Percentiles rank a stretch among this genome's conserved stretches.
These are phyloP conservation scores for Jaculus jaculus DNA, from an alignment of 2,113 vertebrate species.

Conservation along the genomic window DNA sequence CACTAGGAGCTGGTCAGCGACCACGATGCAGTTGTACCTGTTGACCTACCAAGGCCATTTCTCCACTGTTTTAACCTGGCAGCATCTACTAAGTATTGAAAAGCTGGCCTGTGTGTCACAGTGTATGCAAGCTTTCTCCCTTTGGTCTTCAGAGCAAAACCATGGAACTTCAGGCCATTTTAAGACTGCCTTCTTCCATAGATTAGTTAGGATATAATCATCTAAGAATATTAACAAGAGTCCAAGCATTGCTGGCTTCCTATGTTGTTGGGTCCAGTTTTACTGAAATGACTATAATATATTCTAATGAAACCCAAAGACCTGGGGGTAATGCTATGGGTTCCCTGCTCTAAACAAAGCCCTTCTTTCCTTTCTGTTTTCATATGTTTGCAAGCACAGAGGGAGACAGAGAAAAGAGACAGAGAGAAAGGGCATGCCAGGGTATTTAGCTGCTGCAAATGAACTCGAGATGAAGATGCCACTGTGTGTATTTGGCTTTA, in stretches of 20 bases:
- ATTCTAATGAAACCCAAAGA: fast-evolving
- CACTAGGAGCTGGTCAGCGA: too few species aligned
- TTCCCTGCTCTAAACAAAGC: background rate
- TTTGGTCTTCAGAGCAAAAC: background rate
- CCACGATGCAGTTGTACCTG: fast-evolving
- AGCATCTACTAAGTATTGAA: background rate
- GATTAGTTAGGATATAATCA: background rate
- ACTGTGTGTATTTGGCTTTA: too few species aligned
- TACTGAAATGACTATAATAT: background rate
- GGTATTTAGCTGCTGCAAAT: too few species aligned
- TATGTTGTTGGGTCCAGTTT: background rate
- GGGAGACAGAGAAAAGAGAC: too few species aligned
- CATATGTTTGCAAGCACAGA: background rate
- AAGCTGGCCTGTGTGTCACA: background rate
- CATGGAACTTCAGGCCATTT: background rate
- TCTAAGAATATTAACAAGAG: background rate
- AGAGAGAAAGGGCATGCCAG: too few species aligned
- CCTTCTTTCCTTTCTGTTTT: background rate
- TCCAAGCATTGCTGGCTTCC: background rate
- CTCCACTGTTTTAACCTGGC: fast-evolving
- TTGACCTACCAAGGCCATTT: background rate
- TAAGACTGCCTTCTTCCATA: background rate
- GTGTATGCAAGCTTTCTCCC: background rate
- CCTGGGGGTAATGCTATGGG: fast-evolving
- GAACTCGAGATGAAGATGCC: too few species aligned